Conservation (phyloP, 1,140 invertebrate species). For the Mizuhopecten yessoensis region DNA sequence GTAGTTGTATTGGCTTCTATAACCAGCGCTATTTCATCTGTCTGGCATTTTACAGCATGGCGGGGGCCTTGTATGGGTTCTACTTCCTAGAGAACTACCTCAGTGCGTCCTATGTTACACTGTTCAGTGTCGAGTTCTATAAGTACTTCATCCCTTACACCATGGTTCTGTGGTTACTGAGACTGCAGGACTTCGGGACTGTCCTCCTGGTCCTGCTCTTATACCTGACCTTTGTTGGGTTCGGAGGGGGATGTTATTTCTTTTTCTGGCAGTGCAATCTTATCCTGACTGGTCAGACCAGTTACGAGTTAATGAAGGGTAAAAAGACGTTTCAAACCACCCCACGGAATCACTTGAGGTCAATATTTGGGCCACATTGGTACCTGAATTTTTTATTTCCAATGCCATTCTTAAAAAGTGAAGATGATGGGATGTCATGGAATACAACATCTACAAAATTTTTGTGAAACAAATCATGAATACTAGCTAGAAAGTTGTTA, state of each 20-base stretch:
- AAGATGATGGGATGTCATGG: slow-evolving; percentile 68
- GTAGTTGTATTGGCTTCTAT: slow-evolving; percentile 93
- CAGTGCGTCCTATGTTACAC: slow-evolving; percentile 44
- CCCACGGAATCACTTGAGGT: slow-evolving; percentile 61
- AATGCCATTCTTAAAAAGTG: slow-evolving; percentile 65
- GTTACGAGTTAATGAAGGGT: slow-evolving; percentile 85
- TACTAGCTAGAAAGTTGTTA: too few relatives aligned
- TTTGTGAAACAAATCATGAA: not conserved
- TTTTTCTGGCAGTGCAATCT: slow-evolving; percentile 82
- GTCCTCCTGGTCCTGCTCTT: slow-evolving; percentile 52
- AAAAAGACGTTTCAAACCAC: slow-evolving; percentile 60
- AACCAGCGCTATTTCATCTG: slow-evolving; percentile 95
- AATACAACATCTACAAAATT: slow-evolving; percentile 49
- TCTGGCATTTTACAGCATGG: slow-evolving; percentile 88
- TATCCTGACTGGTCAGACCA: slow-evolving; percentile 89
- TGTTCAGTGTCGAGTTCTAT: slow-evolving; percentile 47
- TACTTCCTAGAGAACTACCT: slow-evolving; percentile 56
- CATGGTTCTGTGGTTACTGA: slow-evolving; percentile 50
- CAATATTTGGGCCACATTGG: slow-evolving; percentile 74
- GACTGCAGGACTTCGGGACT: slow-evolving; percentile 42
- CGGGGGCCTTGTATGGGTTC: slow-evolving; percentile 25
- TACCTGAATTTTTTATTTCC: slow-evolving; percentile 71
- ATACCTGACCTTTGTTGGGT: slow-evolving; percentile 49
- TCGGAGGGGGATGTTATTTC: slow-evolving; percentile 42
- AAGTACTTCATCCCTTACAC: slow-evolving; percentile 63